Percentiles rank a stretch among this genome's conserved stretches.
phyloP scores from a whole-genome alignment of 2,888 invertebrate genomes.

The Drosophila histrio region DNA sequence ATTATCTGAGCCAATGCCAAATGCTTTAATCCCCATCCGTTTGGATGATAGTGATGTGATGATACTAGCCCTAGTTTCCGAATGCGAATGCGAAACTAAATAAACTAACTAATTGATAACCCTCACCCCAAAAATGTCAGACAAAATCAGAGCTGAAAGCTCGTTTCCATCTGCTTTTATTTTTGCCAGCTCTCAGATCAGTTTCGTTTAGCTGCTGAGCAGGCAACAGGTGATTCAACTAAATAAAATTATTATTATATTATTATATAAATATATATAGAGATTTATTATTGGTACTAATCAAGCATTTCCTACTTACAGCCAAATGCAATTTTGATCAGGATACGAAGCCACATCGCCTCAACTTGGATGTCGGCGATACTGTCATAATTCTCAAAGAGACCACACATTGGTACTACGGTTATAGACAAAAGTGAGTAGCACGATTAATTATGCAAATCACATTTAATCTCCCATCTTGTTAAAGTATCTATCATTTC shows the following conservation, averaged over 20 bases:
- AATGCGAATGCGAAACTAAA: constrained; percentile 25
- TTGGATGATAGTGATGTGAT: background rate
- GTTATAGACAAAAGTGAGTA: constrained; percentile 84
- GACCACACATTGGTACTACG: constrained; percentile 84
- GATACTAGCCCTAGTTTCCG: constrained; percentile 34
- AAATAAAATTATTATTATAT: background rate
- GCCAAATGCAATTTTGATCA: constrained; percentile 84
- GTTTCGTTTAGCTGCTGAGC: constrained; percentile 33
- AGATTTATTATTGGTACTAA: constrained; percentile 15
- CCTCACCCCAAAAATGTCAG: constrained; percentile 68
- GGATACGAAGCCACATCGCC: constrained; percentile 83
- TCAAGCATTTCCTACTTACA: constrained; percentile 49
- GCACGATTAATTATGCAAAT: constrained; percentile 45
- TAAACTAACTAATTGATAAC: constrained; percentile 70
- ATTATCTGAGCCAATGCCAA: constrained; percentile 31
- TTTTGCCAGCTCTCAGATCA: constrained; percentile 23
- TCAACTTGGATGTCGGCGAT: constrained; percentile 84
- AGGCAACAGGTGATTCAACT: constrained; percentile 39
- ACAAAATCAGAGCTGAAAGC: too few species aligned
- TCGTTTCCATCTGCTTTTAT: too few species aligned
- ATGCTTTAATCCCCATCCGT: constrained; percentile 27
- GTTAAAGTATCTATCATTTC: constrained; percentile 34
- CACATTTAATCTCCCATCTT: constrained; percentile 15
- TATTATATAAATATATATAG: background rate
- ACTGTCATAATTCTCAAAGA: constrained; percentile 83